Base-by-base conservation (phyloP, 2,888 invertebrate species). In the Macroteleia sp. region DNA sequence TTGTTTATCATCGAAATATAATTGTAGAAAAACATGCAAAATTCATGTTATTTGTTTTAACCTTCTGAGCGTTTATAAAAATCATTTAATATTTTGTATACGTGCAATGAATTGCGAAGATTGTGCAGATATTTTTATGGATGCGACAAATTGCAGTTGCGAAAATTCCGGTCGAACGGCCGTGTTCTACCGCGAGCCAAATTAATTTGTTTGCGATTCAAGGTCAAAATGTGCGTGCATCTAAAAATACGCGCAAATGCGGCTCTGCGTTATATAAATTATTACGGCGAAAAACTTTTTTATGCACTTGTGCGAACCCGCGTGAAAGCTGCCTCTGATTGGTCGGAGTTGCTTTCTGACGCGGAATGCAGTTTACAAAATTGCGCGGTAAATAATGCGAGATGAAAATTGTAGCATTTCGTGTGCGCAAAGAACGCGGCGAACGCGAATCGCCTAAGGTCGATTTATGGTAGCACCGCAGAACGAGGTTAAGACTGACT, bases 401-500 rank as follows among this genome's bases (percentile, higher is more conserved):
- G 22, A 36, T 54, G 17, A 66, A 66, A 54, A 46, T 46, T 44
- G 36, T 36, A 19, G 36, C 44, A 56, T 57, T 67, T 50, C 30
- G 48, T 16, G 52, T 54, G 30, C 59, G 54, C 16, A 19, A 74
- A 50, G 57, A 52, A 59, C 54, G 59, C 54, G 66, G 28, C 25
- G 56, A 56, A 57, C 41, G 48, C 48, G 57, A 66, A 52, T 50
- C 57, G 44, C 28, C 57, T 42, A 50, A 52, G 52, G 50, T 57
- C 59, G 44, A 73, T 73, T 73, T 64, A 73, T 73, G 64, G 73
- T 59, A 73, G 36, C 50, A 57, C 36, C 39, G 34, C 16, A 28
- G 52, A 74, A 74, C 52, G 73, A 74, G 73, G 73, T 74, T 74
- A 74, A 74, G 42, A 66, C 42, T 14, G 36, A 52, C 52, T 50